Evolutionary conservation across 2,113 vertebrate genomes (phyloP).

Genomic region (zebrafish (Danio rerio)): DNA sequence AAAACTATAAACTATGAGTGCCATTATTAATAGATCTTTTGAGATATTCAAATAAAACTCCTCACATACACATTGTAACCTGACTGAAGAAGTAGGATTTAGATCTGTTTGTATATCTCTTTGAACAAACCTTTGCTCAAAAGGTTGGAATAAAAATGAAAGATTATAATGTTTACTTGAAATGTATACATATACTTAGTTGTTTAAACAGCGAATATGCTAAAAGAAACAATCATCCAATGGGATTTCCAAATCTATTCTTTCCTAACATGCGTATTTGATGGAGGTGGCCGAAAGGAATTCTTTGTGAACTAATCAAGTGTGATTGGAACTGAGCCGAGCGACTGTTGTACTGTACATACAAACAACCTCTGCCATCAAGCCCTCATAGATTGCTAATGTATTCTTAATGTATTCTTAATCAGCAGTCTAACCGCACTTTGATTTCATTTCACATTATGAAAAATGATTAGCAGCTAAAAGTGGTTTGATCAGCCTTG

Average conservation of each 20-base stretch:
- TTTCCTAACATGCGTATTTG: background rate
- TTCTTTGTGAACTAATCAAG: conserved; percentile 54
- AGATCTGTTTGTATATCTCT: background rate
- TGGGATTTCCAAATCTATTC: background rate
- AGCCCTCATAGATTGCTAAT: conserved; percentile 55
- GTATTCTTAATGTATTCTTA: conserved; percentile 57
- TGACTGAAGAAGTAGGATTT: background rate
- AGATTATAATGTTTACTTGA: conserved; percentile 41
- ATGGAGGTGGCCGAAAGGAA: conserved; percentile 42
- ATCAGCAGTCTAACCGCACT: conserved; percentile 40
- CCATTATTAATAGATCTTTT: background rate
- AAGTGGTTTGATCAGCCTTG: background rate
- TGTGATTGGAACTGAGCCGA: conserved; percentile 41
- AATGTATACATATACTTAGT: conserved; percentile 30
- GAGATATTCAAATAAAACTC: background rate
- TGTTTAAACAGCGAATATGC: conserved; percentile 33
- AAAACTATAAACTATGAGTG: background rate
- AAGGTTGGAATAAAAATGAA: conserved; percentile 11
- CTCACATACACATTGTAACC: background rate
- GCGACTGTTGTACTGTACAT: conserved; percentile 26
- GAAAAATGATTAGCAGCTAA: conserved; percentile 36
- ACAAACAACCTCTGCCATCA: conserved; percentile 46
- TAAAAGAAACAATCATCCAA: background rate
- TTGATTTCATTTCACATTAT: conserved; percentile 41
- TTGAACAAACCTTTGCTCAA: conserved; percentile 30